These are phyloP conservation scores for Solenodon paradoxus DNA, from an alignment of 2,113 vertebrate species.

Conservation along the genomic window DNA sequence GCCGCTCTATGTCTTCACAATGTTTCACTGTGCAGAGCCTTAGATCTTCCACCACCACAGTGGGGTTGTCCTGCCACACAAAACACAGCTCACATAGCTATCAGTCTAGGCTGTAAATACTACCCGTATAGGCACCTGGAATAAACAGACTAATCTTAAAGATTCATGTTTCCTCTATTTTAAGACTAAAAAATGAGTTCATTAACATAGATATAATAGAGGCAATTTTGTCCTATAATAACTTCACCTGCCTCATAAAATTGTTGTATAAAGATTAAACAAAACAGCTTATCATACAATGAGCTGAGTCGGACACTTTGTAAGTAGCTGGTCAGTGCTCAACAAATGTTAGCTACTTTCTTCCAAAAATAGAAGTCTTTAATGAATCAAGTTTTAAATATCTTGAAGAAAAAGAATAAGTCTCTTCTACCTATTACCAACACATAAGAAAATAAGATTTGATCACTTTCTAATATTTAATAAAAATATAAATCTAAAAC, in stretches of 20 bases:
- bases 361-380: neutral
- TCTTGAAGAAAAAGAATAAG: neutral
- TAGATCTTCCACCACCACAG: constrained; percentile 96
- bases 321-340: neutral
- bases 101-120: neutral
- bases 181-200: neutral
- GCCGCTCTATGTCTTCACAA: constrained; percentile 95
- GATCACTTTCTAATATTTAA: neutral
- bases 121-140: neutral
- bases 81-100: neutral
- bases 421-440: too few relatives aligned
- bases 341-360: neutral
- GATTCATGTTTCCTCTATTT: neutral
- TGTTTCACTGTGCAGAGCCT: constrained; percentile 97
- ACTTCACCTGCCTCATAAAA: constrained; percentile 1
- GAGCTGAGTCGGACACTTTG: neutral
- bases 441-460: neutral
- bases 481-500: constrained; percentile 37
- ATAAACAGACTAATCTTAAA: constrained; percentile 13
- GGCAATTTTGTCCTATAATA: neutral
- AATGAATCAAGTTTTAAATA: neutral
- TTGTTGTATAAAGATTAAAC: neutral
- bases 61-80: constrained; percentile 91
- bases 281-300: neutral
- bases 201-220: neutral